phyloP scores from a whole-genome alignment of 2,797 vertebrate genomes.

The Alectoris magna region DNA sequence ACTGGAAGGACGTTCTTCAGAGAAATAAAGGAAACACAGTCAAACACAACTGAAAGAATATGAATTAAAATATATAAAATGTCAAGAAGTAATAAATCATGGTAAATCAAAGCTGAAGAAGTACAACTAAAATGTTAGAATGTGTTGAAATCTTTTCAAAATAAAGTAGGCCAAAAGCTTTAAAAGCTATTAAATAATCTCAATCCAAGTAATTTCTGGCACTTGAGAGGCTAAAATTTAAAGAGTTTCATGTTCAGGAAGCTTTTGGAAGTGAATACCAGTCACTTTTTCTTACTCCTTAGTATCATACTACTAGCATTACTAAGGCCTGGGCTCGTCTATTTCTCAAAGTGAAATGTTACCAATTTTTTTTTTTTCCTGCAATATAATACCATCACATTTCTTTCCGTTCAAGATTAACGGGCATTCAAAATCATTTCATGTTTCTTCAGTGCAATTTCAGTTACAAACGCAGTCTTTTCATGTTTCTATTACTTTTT shows the following conservation, averaged over 20 bases:
- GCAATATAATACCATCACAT: background rate
- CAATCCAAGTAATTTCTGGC: background rate
- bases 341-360: background rate
- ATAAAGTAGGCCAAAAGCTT: background rate
- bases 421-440: background rate
- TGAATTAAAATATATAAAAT: background rate
- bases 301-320: background rate
- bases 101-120: background rate
- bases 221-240: no score
- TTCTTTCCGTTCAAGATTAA: background rate
- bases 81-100: background rate
- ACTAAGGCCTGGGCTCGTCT: background rate
- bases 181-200: background rate
- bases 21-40: constrained; percentile 54
- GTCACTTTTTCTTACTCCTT: background rate
- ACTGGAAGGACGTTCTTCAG: constrained; percentile 93
- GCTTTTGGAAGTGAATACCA: background rate
- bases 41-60: background rate
- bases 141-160: background rate
- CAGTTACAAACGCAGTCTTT: background rate
- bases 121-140: background rate
- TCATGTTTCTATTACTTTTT: background rate
- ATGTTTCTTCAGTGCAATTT: background rate
- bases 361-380: background rate
- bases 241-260: background rate